These are phyloP conservation scores for Blastobasis lacticolella DNA, from an alignment of 2,888 invertebrate genomes.

Conservation along the genomic window DNA sequence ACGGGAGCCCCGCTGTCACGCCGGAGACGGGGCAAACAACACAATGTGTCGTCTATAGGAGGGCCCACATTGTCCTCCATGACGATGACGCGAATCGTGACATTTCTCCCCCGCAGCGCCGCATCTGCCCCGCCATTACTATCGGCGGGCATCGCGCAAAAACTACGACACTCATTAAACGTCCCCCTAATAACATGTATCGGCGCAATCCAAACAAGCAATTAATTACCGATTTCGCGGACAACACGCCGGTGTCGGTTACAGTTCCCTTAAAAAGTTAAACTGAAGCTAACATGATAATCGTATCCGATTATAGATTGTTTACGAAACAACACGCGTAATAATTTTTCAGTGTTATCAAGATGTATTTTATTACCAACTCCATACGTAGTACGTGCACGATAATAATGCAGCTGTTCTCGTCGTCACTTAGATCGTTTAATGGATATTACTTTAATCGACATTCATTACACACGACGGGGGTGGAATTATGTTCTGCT, in stretches of 20 bases:
- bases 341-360: conserved; percentile 2
- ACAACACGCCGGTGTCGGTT: conserved; percentile 1
- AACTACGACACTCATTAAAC: conserved; percentile 28
- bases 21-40: conserved; percentile 22
- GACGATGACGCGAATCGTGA: conserved; percentile 33
- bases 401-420: conserved; percentile 3
- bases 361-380: conserved; percentile 1
- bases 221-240: conserved; percentile 6
- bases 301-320: not conserved
- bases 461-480: not conserved
- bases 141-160: conserved; percentile 30
- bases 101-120: conserved; percentile 46
- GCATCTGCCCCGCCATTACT: conserved; percentile 43
- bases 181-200: conserved; percentile 14
- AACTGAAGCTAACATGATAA: conserved; percentile 1
- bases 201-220: conserved; percentile 7
- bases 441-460: conserved; percentile 5
- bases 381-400: not conserved
- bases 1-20: conserved; percentile 12
- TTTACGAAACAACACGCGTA: not conserved
- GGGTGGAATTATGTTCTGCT: not conserved
- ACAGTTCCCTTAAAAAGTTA: conserved; percentile 1
- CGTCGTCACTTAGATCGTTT: not conserved
- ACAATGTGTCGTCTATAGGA: conserved; percentile 40
- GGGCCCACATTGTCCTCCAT: conserved; percentile 35